These are phyloP conservation scores for Sisor rabdophorus DNA, from an alignment of 2,113 vertebrate genomes.

Conservation along the genomic window DNA sequence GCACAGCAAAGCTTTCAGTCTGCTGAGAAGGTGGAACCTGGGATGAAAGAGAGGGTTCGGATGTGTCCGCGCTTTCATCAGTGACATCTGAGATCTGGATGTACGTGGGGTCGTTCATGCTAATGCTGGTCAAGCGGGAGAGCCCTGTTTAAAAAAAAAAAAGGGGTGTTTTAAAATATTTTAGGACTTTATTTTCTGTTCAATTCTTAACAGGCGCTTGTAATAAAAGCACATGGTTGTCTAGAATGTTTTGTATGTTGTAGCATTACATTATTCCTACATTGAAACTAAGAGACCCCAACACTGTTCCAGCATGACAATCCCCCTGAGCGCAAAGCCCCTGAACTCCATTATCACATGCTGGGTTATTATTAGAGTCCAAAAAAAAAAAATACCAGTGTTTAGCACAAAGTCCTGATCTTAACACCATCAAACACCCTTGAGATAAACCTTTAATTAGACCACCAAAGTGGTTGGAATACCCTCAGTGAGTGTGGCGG, in stretches of 20 bases:
- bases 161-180: background rate
- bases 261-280: too few relatives aligned
- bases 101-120: conserved; percentile 77
- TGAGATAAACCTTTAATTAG: too few relatives aligned
- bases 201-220: background rate
- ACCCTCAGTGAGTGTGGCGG: conserved; percentile 87
- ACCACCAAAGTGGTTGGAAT: conserved; percentile 26
- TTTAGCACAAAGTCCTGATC: too few relatives aligned
- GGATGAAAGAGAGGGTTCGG: fast-evolving
- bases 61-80: background rate
- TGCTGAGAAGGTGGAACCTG: background rate
- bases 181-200: background rate
- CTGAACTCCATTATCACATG: too few relatives aligned
- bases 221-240: background rate
- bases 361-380: too few relatives aligned
- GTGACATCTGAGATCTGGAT: conserved; percentile 71
- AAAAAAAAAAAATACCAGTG: too few relatives aligned
- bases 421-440: too few relatives aligned
- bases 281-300: too few relatives aligned
- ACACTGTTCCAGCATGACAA: too few relatives aligned
- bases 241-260: too few relatives aligned
- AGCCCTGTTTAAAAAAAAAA: conserved; percentile 69
- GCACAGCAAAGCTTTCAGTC: conserved; percentile 76
- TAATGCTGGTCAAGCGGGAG: conserved; percentile 77
- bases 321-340: too few relatives aligned